phyloP scores from a whole-genome alignment of 2,888 invertebrate species.

The Hypomecis punctinalis region DNA sequence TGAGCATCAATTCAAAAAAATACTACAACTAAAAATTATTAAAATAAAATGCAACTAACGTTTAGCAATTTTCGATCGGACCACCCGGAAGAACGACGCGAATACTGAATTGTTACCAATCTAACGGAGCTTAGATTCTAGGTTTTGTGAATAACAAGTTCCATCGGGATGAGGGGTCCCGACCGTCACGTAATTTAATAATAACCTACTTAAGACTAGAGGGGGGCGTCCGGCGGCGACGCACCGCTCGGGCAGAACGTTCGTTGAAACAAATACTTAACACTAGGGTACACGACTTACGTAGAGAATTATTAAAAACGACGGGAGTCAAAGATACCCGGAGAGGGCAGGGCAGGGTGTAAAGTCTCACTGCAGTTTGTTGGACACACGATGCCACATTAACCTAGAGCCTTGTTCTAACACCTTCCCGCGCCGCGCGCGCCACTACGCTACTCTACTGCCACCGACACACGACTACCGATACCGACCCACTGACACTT shows the following conservation, averaged over 20 bases:
- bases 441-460: constrained; percentile 46
- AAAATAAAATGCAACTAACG: constrained; percentile 68
- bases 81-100: constrained; percentile 52
- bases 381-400: constrained; percentile 76
- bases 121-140: constrained; percentile 54
- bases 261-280: constrained; percentile 61
- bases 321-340: constrained; percentile 38
- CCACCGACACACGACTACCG: constrained; percentile 51
- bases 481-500: constrained; percentile 43
- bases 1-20: constrained; percentile 57
- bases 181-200: constrained; percentile 52
- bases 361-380: constrained; percentile 81
- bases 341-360: constrained; percentile 37
- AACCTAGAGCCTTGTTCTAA: constrained; percentile 75
- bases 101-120: constrained; percentile 64
- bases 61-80: constrained; percentile 59
- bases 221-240: constrained; percentile 62
- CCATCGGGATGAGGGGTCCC: constrained; percentile 43
- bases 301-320: constrained; percentile 46
- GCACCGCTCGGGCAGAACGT: constrained; percentile 48
- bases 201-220: constrained; percentile 72
- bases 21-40: constrained; percentile 56
- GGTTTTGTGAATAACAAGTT: constrained; percentile 53
- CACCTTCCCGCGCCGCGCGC: constrained; percentile 46
- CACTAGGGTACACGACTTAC: constrained; percentile 63